Conservation (phyloP, 2,888 invertebrate genomes). For the Villa cingulata region DNA sequence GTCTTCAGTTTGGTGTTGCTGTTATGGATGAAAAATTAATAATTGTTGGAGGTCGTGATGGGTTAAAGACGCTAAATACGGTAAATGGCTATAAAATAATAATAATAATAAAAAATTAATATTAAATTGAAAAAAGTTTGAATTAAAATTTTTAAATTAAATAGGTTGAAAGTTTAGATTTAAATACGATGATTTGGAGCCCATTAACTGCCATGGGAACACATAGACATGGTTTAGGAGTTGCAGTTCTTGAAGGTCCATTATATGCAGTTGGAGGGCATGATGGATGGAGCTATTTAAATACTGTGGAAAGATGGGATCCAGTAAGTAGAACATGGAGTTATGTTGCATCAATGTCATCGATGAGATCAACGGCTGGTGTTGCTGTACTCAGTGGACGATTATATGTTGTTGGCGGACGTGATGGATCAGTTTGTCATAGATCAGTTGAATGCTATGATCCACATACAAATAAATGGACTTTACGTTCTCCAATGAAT, state of each 20-base stretch:
- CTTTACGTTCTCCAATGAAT: constrained; percentile 74
- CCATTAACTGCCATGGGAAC: constrained; percentile 79
- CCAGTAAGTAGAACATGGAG: constrained; percentile 79
- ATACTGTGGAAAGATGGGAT: constrained; percentile 90
- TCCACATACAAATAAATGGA: constrained; percentile 61
- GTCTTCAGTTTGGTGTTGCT: constrained; percentile 85
- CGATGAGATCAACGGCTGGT: constrained; percentile 73
- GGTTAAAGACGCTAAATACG: constrained; percentile 84
- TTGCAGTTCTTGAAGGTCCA: constrained; percentile 62
- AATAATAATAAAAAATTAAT: background rate
- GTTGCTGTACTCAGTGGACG: constrained; percentile 74
- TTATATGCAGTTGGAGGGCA: constrained; percentile 92
- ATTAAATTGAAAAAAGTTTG: background rate
- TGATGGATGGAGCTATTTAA: constrained; percentile 79
- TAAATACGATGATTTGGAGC: constrained; percentile 66
- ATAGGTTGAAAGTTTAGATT: constrained; percentile 71
- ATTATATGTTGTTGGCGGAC: constrained; percentile 82
- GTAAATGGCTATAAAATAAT: no score
- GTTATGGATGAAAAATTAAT: constrained; percentile 63
- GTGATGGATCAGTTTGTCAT: constrained; percentile 83
- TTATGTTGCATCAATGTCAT: constrained; percentile 79
- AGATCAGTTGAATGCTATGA: constrained; percentile 80
- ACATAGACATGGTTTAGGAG: constrained; percentile 68
- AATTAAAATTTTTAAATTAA: background rate
- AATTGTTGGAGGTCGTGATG: constrained; percentile 84